Evolutionary conservation across 2,888 invertebrate species (phyloP).

Genomic region (Hypena proboscidalis): DNA sequence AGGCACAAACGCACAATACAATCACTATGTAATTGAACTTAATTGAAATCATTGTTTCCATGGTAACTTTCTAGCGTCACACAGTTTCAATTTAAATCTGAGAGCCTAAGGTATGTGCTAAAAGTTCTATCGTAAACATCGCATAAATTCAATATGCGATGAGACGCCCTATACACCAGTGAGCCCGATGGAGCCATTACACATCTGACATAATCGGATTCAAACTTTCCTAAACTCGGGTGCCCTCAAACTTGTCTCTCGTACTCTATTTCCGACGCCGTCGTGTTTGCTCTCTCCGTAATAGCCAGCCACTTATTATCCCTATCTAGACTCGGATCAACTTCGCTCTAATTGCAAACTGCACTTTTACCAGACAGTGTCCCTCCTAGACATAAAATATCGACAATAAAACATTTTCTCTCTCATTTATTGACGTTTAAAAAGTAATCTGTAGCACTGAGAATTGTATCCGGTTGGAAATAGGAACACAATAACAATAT

Average conservation of each 20-base stretch:
- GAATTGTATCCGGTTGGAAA: no score
- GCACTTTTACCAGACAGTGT: slow-evolving; percentile 52
- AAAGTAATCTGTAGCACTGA: slow-evolving; percentile 27
- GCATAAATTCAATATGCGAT: no score
- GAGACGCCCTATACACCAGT: no score
- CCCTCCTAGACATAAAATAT: slow-evolving; percentile 21
- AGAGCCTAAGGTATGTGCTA: no score
- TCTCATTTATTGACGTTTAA: slow-evolving; percentile 7
- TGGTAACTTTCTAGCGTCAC: neutral
- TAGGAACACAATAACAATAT: neutral
- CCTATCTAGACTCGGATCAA: slow-evolving; percentile 68
- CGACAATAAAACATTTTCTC: slow-evolving; percentile 30
- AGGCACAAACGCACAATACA: slow-evolving; percentile 9
- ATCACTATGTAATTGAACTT: slow-evolving; percentile 14
- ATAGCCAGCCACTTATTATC: slow-evolving; percentile 63
- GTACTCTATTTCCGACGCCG: slow-evolving; percentile 36
- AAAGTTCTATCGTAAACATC: no score
- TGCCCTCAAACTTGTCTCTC: slow-evolving; percentile 34
- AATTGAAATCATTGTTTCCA: neutral
- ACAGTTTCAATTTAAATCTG: no score
- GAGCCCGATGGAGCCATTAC: neutral
- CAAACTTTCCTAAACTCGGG: slow-evolving; percentile 13
- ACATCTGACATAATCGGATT: neutral
- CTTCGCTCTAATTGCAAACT: slow-evolving; percentile 69
- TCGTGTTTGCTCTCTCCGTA: slow-evolving; percentile 67